A percentile compares a stretch with the other conserved stretches of the same genome.
phyloP scores from a whole-genome alignment of 2,888 invertebrate genomes.

The Drosophila ezoana region DNA sequence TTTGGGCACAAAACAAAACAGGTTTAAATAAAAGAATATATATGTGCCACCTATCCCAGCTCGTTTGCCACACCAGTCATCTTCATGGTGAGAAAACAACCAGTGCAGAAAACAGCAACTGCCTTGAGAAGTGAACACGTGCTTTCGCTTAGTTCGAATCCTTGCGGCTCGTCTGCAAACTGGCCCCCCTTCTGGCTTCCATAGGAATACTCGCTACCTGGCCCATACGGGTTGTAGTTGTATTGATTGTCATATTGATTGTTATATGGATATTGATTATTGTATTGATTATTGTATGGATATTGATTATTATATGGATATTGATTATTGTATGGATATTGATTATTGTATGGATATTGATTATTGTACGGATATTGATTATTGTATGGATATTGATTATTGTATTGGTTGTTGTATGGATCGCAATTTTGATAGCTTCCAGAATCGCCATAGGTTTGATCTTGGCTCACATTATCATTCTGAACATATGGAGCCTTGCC shows the following conservation, averaged over 20 bases:
- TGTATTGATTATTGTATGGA: too few relatives aligned
- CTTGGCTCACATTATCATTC: neutral
- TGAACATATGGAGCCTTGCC: neutral
- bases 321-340: too few relatives aligned
- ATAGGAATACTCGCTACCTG: conserved; percentile 10
- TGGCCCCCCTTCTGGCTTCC: neutral
- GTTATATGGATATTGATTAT: too few relatives aligned
- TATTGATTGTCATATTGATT: too few relatives aligned
- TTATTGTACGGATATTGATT: too few relatives aligned
- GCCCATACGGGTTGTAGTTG: neutral
- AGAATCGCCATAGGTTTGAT: neutral
- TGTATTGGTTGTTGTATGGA: neutral
- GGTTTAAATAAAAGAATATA: neutral
- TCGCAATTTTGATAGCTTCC: conserved; percentile 4
- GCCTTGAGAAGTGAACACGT: conserved; percentile 64
- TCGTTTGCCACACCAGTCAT: conserved; percentile 69
- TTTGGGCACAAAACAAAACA: conserved; percentile 3
- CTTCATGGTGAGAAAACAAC: conserved; percentile 70
- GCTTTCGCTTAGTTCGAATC: conserved; percentile 39
- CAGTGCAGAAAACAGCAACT: conserved; percentile 66
- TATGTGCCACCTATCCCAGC: conserved; percentile 48
- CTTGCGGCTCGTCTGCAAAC: neutral
- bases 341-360: too few relatives aligned
- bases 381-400: too few relatives aligned
- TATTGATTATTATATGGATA: too few relatives aligned